A percentile compares a stretch with the other conserved stretches of the same genome.
Conservation (phyloP, 1,140 invertebrate species). For the Tetramorium parvispinum region DNA sequence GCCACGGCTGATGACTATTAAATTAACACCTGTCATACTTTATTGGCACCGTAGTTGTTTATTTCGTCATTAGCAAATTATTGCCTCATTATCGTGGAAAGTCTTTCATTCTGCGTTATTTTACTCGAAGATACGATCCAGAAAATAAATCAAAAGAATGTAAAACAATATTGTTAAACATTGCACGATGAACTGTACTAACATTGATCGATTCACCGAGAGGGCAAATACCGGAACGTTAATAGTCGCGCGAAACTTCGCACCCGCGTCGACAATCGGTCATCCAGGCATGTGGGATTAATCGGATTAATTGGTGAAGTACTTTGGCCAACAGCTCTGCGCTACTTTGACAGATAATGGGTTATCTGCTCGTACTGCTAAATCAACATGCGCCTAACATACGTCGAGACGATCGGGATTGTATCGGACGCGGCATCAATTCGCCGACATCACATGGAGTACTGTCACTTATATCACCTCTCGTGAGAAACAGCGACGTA, state of each 20-base stretch:
- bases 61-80: background rate
- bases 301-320: conserved; percentile 52
- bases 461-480: background rate
- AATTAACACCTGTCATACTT: background rate
- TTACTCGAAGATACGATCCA: background rate
- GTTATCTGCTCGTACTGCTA: conserved; percentile 50
- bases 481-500: background rate
- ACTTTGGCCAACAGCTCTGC: background rate
- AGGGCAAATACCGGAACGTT: background rate
- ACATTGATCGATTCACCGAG: background rate
- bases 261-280: background rate
- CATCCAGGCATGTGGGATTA: conserved; percentile 40
- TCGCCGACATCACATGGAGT: background rate
- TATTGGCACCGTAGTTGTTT: background rate
- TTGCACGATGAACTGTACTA: background rate
- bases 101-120: background rate
- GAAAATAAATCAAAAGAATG: background rate
- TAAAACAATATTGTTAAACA: background rate
- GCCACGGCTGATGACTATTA: background rate
- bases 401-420: conserved; percentile 50
- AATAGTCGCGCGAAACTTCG: conserved; percentile 16
- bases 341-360: conserved; percentile 59
- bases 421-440: conserved; percentile 58
- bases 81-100: background rate
- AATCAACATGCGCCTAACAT: conserved; percentile 50